Evolutionary conservation across 2,797 vertebrate species (phyloP), one percentile per base, ranked within the genome.

Genomic region (Fistularia commersonii): DNA sequence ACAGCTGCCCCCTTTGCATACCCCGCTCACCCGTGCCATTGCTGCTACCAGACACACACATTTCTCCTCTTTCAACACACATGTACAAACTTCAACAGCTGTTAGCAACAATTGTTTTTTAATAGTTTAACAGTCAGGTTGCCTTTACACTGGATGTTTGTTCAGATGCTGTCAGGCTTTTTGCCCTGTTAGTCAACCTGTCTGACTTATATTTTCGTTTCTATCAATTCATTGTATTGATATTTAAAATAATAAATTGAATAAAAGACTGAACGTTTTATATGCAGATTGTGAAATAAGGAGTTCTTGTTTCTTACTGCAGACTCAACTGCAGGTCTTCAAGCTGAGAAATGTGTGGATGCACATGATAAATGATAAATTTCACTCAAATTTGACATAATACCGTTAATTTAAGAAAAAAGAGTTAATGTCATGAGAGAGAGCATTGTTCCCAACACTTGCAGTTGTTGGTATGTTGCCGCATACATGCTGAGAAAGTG

Each of bases 71-170:
- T 14, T 47, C 37, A 43, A 34, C 44, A 37, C 53, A 56, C 55
- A 65, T 65, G 73, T 54, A 51, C 47, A 55, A 32, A 51, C 51
- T 60, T 59, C 35, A 54, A 57, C 90, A 89, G 85, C 87, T 90
- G 90, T 77, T 82, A 12, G 70, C 49, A 79, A 83, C 87, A 90
- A 88, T 76, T 90, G 84, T 60, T 77, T 72, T 64, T 51, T 66
- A 76, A 69, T 68, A 69, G 64, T 35, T 6, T 34, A 34, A 33
- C 41, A 43, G 32, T 13, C 39, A 34, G 48, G 47, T 48, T 12
- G 66, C 31, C 40, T 38, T 43, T 33, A 32, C 46, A 48, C 53
- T 54, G 40, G 32, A 50, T 40, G 51, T 11, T 38, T 48, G 8
- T 60, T 11, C 8, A 41, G 11, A n/a, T 33, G 31, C 23, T 44